phyloP scores from a whole-genome alignment of 2,888 invertebrate species.

The Caenorhabditis sp. region DNA sequence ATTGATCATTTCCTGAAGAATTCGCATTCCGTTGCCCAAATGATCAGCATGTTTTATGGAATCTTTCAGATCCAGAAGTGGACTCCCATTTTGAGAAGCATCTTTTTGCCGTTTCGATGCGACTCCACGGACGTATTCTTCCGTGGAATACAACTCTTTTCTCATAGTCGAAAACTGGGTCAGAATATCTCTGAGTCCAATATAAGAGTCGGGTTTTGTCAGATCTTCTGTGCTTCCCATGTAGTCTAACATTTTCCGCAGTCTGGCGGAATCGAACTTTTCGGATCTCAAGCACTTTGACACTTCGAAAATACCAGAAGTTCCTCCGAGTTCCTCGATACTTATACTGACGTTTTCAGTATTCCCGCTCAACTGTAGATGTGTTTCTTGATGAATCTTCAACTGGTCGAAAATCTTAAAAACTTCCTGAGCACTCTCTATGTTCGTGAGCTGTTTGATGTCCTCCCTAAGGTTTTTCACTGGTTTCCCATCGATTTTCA shows the following conservation, averaged over 20 bases:
- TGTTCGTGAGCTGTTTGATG: not conserved
- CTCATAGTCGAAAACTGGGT: not conserved
- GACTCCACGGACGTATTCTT: not conserved
- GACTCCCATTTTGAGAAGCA: not conserved
- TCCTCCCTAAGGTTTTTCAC: not conserved
- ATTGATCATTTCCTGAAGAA: conserved; percentile 2
- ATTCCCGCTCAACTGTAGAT: not conserved
- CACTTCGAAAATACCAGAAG: not conserved
- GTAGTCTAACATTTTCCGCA: not conserved
- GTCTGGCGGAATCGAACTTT: not conserved
- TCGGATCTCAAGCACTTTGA: not conserved
- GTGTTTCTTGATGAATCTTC: not conserved
- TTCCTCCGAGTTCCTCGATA: not conserved
- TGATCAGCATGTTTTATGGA: conserved; percentile 6
- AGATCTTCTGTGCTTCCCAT: not conserved
- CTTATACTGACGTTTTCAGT: not conserved
- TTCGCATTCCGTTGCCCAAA: conserved; percentile 25
- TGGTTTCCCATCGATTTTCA: not conserved
- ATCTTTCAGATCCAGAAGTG: conserved; percentile 1
- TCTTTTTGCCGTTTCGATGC: not conserved
- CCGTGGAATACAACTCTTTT: not conserved
- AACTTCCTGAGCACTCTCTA: not conserved
- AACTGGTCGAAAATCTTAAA: not conserved
- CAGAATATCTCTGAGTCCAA: not conserved
- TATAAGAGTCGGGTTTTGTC: not conserved